These are phyloP conservation scores for Pardalotus punctatus DNA, from an alignment of 2,113 vertebrate genomes.

Conservation along the genomic window DNA sequence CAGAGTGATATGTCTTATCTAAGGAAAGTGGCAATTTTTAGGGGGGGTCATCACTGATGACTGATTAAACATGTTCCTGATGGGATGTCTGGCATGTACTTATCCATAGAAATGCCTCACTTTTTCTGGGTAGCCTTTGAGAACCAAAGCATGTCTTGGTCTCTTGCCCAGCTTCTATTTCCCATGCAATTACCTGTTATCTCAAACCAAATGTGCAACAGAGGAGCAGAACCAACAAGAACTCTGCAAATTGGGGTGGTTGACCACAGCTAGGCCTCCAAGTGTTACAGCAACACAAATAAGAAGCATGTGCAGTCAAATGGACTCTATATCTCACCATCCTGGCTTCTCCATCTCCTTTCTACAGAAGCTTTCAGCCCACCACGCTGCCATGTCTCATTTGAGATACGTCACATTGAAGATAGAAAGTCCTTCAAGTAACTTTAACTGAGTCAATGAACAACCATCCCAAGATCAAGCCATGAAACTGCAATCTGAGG, in stretches of 20 bases:
- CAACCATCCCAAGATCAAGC: background rate
- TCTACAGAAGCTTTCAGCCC: background rate
- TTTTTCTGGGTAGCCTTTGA: background rate
- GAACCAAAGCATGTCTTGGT: background rate
- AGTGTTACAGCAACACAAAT: background rate
- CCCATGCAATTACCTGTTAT: constrained; percentile 2
- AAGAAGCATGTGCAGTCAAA: background rate
- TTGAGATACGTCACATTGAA: background rate
- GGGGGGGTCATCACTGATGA: constrained; percentile 19
- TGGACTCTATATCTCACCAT: rapidly evolving
- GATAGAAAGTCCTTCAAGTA: background rate
- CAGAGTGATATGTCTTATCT: constrained; percentile 53
- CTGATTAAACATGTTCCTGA: constrained; percentile 8
- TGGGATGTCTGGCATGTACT: constrained; percentile 20
- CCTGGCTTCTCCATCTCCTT: background rate
- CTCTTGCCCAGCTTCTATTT: constrained; percentile 23
- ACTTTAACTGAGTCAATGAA: background rate
- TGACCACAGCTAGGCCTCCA: background rate
- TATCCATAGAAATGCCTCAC: background rate
- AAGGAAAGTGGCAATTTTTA: constrained; percentile 32
- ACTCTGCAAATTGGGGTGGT: background rate
- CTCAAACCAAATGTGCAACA: constrained; percentile 7
- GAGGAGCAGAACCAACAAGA: background rate
- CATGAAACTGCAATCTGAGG: background rate
- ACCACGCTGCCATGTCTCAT: background rate